Base-by-base conservation (phyloP, 2,797 vertebrate genomes). In the Mionectes olivaceus region DNA sequence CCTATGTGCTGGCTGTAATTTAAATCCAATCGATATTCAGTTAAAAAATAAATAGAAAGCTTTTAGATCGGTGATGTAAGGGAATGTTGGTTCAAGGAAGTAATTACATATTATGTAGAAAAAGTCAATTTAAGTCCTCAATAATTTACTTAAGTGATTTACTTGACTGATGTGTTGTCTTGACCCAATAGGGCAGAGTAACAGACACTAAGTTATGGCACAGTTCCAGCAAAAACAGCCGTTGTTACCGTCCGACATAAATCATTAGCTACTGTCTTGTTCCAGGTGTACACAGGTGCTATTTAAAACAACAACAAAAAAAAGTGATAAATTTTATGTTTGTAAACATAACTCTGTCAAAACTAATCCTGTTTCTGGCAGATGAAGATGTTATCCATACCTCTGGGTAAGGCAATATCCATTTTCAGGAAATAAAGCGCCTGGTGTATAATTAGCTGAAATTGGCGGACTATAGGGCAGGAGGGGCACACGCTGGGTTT, bases 321-420 rank as follows among this genome's bases (percentile, higher is more conserved):
- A 84, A 83, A 83, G 93, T 92, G 85, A 96, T 97, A 97, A 97
- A 97, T 95, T 98, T 97, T 97, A 87, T 98, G 96, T 98, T 98
- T 97, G 97, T 98, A 96, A 97, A 98, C 97, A 98, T 95, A 98
- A 97, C 97, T 98, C 98, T 98, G 98, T 98, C 98, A 98, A 97
- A 94, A 92, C 61, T 80, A 94, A 95, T 96, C 94, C 82, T 89
- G 98, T 97, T 97, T 97, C 97, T 98, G 97, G 98, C 98, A 98
- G 96, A 98, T 98, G 98, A 97, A 96, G 96, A 98, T 97, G 97
- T 98, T 98, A 98, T 96, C 93, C 96, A 21, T 93, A 39, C 78
- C 78, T 73, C 96, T 97, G 96, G 96, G 97, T 97, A 94, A 95
- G 94, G 97, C 90, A 96, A 95, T 53, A 90, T 67, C 93, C 46